Percentiles rank a stretch among this genome's conserved stretches.
phyloP scores from a whole-genome alignment of 2,888 invertebrate species.

The Platycnemis pennipes region DNA sequence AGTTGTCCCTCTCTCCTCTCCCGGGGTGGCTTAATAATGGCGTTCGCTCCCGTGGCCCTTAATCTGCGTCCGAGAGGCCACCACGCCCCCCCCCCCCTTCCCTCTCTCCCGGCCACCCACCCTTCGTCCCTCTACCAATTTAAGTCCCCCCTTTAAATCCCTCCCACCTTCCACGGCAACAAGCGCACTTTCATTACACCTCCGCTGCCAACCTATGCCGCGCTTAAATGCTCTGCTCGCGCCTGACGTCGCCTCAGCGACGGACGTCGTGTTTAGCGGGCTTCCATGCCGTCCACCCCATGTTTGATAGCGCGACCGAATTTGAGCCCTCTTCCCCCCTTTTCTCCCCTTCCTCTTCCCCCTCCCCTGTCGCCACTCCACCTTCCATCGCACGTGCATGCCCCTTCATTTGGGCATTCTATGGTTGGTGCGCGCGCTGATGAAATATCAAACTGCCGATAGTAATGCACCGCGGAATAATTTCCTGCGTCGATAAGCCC shows the following conservation, averaged over 20 bases:
- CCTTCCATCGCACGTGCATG: too few relatives aligned
- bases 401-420: not conserved
- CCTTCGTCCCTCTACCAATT: not conserved
- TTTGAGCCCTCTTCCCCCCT: too few relatives aligned
- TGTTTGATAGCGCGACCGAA: too few relatives aligned
- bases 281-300: too few relatives aligned
- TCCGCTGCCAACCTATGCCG: not conserved
- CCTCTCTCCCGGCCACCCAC: too few relatives aligned
- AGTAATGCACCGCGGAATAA: not conserved
- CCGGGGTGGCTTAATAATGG: not conserved
- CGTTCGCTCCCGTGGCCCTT: not conserved
- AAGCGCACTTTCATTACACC: not conserved
- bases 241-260: too few relatives aligned
- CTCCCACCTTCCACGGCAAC: not conserved
- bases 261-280: too few relatives aligned
- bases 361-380: too few relatives aligned
- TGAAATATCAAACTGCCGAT: not conserved
- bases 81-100: too few relatives aligned
- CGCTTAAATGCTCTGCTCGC: not conserved
- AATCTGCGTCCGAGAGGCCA: not conserved
- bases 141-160: not conserved
- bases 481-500: not conserved
- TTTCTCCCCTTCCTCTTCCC: too few relatives aligned
- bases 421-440: not conserved
- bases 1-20: constrained; percentile 16